phyloP scores from a whole-genome alignment of 2,888 invertebrate species.

The Stegana nigrithorax region DNA sequence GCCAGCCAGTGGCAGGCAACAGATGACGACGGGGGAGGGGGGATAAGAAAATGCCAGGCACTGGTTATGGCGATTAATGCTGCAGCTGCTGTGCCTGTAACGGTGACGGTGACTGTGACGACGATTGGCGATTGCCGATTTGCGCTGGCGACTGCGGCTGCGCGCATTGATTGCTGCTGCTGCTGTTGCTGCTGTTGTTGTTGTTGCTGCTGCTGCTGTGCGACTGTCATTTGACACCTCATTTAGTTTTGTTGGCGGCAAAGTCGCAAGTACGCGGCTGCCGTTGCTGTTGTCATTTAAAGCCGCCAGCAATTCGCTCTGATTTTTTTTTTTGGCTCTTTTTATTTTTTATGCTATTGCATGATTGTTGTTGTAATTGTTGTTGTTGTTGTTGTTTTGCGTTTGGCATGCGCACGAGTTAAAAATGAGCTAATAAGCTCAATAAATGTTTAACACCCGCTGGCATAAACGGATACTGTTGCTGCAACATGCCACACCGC shows the following conservation, averaged over 20 bases:
- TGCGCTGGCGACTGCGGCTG: no score
- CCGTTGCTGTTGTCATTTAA: constrained; percentile 26
- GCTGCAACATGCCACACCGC: constrained; percentile 28
- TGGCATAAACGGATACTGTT: constrained; percentile 39
- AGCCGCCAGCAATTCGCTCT: not conserved
- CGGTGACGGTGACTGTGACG: no score
- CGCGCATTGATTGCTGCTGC: constrained; percentile 1
- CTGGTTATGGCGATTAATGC: no score
- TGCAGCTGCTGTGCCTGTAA: not conserved
- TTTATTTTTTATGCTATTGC: not conserved
- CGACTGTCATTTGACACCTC: constrained; percentile 66
- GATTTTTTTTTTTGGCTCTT: not conserved
- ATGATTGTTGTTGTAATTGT: constrained; percentile 9
- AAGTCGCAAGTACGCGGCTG: constrained; percentile 24
- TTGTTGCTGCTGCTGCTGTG: constrained; percentile 4
- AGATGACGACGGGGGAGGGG: no score
- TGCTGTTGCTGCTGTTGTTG: not conserved
- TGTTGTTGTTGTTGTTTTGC: constrained; percentile 7
- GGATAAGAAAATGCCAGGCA: no score
- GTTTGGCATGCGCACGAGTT: constrained; percentile 21
- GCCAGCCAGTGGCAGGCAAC: no score
- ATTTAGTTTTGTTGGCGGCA: constrained; percentile 51
- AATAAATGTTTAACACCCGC: constrained; percentile 65
- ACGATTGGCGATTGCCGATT: no score
- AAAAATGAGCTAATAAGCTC: constrained; percentile 59